Conservation (phyloP, 1,140 invertebrate species). For the Onthophagus taurus region DNA sequence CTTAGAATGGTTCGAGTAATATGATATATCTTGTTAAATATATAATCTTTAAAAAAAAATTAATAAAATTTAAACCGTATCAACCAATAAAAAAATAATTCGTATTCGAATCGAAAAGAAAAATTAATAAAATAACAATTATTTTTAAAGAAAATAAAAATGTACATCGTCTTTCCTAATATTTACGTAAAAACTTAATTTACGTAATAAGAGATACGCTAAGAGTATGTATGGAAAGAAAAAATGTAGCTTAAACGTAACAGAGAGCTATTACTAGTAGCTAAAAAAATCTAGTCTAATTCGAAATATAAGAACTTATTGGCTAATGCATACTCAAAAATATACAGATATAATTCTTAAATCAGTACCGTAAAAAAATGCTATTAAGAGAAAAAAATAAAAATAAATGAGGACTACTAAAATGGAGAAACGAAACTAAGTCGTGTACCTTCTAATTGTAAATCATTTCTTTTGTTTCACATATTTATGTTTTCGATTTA, state of each 20-base stretch:
- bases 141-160: too few species aligned
- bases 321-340: conserved; percentile 16
- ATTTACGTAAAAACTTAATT: too few species aligned
- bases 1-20: too few species aligned
- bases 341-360: conserved; percentile 11
- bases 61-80: background rate
- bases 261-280: conserved; percentile 31
- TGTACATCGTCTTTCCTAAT: too few species aligned
- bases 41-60: background rate
- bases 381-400: background rate
- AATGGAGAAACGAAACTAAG: too few species aligned
- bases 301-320: conserved; percentile 25
- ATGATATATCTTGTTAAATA: conserved; percentile 22
- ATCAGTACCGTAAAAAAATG: conserved; percentile 12
- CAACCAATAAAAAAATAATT: conserved; percentile 5
- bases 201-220: too few species aligned
- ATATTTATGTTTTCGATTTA: conserved; percentile 11
- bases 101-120: too few species aligned
- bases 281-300: conserved; percentile 27
- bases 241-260: conserved; percentile 11
- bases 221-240: too few species aligned
- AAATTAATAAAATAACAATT: too few species aligned
- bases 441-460: conserved; percentile 10
- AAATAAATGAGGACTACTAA: conserved; percentile 5
- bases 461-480: conserved; percentile 12